Evolutionary conservation across 2,797 vertebrate species (phyloP), one percentile per base, ranked within the genome.

Genomic region (Eulemur rubriventer): DNA sequence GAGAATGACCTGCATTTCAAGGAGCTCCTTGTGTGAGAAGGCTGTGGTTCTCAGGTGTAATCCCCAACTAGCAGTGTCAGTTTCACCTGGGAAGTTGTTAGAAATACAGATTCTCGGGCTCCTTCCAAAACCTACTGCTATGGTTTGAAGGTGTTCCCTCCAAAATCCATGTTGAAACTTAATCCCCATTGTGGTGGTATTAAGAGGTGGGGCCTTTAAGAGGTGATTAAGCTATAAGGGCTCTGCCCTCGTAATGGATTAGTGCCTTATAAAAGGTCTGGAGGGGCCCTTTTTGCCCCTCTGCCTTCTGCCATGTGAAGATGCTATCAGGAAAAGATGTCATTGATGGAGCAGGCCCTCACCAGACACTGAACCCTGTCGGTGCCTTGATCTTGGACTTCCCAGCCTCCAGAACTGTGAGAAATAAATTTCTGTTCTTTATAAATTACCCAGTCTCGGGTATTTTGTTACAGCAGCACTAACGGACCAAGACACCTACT

Each of bases 401-500:
- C 61, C 72, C 41, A 72, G 17, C 73, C 63, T 63, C 78, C 52
- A 93, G 75, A 93, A 63, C 41, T 26, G 22, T 16, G 28, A 88
- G 67, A 87, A 81, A 81, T 67, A 33, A 48, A 48, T 18, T 52
- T 86, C 70, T 55, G 18, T 89, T 81, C 69, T 87, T 86, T 70
- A 46, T 61, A 61, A 91, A 69, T 69, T 91, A n/a, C 30, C 26
- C 59, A 61, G 50, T 59, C 13, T 82, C 33, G 0, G 20, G 20
- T 41, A 82, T 88, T 94, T 91, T 88, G 88, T 91, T 83, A 86
- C 16, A 94, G 95, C 75, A 94, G 87, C 86, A 59, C 75, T 81
- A 82, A 61, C 18, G 61, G 61, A 76, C 82, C 76, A 82, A 94
- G 88, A 91, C 75, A 96, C n/a, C 38, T 52, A 43, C 52, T 52